These are phyloP conservation scores for Copsychus sechellarum DNA, from an alignment of 2,113 vertebrate genomes.

Conservation along the genomic window DNA sequence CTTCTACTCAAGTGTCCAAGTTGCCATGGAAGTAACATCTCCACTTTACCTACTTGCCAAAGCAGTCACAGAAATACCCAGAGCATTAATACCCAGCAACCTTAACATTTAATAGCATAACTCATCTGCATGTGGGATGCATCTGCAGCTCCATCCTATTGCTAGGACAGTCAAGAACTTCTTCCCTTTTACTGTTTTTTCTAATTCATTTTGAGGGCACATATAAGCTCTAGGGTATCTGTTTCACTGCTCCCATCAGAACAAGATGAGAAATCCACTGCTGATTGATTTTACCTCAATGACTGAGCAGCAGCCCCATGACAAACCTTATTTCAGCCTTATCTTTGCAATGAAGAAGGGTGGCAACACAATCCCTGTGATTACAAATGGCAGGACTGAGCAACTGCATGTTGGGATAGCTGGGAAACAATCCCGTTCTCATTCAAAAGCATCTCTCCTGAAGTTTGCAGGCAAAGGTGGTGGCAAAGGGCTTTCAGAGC, in stretches of 20 bases:
- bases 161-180: background rate
- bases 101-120: background rate
- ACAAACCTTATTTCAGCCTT: background rate
- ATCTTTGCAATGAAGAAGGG: background rate
- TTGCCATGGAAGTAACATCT: background rate
- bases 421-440: background rate
- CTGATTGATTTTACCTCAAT: background rate
- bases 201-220: background rate
- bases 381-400: accelerated
- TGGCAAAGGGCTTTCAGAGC: background rate
- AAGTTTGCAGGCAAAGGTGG: background rate
- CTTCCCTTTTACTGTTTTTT: background rate
- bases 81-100: background rate
- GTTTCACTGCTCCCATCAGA: background rate
- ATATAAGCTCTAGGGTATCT: background rate
- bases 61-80: background rate
- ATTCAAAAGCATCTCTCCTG: background rate
- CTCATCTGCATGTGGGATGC: background rate
- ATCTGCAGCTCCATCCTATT: background rate
- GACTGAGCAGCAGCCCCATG: background rate
- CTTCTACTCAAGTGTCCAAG: background rate
- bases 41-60: background rate
- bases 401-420: background rate
- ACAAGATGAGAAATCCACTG: background rate
- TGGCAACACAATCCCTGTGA: background rate